Evolutionary conservation across 1,140 invertebrate genomes (phyloP), one percentile per base, ranked within the genome.

Genomic region (Formica selysi): DNA sequence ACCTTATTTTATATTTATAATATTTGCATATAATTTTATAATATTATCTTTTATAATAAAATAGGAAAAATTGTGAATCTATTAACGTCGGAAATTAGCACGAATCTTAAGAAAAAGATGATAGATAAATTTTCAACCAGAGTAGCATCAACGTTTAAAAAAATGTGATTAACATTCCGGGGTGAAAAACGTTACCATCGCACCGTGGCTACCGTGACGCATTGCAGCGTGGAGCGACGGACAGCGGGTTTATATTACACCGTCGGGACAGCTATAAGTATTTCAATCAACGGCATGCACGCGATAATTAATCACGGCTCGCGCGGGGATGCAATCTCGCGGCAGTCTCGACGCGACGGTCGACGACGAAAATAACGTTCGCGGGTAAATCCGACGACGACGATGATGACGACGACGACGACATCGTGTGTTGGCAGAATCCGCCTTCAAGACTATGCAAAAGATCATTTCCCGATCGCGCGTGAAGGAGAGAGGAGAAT

Each of bases 271-370:
- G 68, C 68, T 74, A 74, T 83, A 83, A 83, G 79, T 83, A 83
- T 83, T 83, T 83, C 79, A 83, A 83, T 83, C 79, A 83, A 83
- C 79, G 79, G 41, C 79, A 48, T 83, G 68, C 79, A 83, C 79
- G 79, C 79, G 79, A 83, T 83, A 83, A 83, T 83, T 83, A 83
- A 83, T 83, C 79, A 83, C 79, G 68, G 13, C 67, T 73, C 67
- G 67, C 79, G 41, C 73, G n/a, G 41, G 73, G 64, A 86, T 65
- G 74, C 51, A 86, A 83, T 86, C 61, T 86, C 51, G 84, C 64
- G 79, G 22, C 54, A 57, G 22, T 48, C 76, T 36, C 59, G 62
- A 36, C 64, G 62, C 41, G n/a, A 62, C 76, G 64, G 36, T 44
- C 64, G 76, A 59, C 62, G 76, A 80, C 84, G 54, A 84, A 84